Conservation (phyloP, 2,797 vertebrate genomes). For the Danio tinwini region DNA sequence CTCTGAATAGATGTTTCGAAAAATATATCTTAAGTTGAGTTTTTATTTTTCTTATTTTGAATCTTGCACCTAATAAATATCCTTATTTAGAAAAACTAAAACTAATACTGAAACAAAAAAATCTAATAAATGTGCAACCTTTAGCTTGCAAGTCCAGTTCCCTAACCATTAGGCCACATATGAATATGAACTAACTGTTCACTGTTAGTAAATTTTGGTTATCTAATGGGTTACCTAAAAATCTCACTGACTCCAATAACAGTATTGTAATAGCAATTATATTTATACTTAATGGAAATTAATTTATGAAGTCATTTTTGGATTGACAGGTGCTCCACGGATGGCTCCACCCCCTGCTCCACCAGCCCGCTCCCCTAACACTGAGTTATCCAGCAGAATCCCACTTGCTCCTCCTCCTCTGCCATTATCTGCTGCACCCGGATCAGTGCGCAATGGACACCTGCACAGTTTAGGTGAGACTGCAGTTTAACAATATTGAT, state of each 20-base stretch:
- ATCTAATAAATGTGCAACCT: too few relatives aligned
- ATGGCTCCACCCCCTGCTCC: slow-evolving; percentile 89
- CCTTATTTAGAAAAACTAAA: too few relatives aligned
- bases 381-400: slow-evolving; percentile 89
- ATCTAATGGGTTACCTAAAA: too few relatives aligned
- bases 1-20: too few relatives aligned
- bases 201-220: too few relatives aligned
- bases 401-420: slow-evolving; percentile 77
- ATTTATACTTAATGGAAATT: not conserved
- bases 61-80: too few relatives aligned
- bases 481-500: not conserved
- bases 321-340: slow-evolving; percentile 75
- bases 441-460: slow-evolving; percentile 81
- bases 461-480: slow-evolving; percentile 82
- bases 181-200: too few relatives aligned
- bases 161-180: too few relatives aligned
- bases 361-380: slow-evolving; percentile 89
- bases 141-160: too few relatives aligned
- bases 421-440: slow-evolving; percentile 59
- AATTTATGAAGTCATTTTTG: not conserved
- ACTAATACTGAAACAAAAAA: too few relatives aligned
- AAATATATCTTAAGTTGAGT: too few relatives aligned
- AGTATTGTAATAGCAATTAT: not conserved
- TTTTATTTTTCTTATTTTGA: too few relatives aligned
- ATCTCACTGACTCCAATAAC: not conserved